Conservation (phyloP, 2,113 vertebrate genomes). For the Myocastor coypus region DNA sequence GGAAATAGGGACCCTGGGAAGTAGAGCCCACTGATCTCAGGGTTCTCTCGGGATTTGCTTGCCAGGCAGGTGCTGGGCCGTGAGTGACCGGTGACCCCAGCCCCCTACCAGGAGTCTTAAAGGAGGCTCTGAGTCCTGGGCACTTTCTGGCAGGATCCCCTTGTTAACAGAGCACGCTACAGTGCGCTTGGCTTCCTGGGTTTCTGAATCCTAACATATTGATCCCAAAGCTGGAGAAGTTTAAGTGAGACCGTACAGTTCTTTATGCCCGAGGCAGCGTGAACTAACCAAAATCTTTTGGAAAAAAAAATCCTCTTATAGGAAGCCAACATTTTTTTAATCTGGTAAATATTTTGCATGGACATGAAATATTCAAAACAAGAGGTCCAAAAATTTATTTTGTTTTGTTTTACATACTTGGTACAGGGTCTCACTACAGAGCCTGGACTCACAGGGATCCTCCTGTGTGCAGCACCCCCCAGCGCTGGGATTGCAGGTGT, state of each 20-base stretch:
- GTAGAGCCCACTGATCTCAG: neutral
- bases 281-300: neutral
- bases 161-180: neutral
- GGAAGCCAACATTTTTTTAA: conserved; percentile 13
- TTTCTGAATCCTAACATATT: neutral
- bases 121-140: neutral
- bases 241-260: neutral
- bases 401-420: too few species aligned
- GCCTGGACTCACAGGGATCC: too few species aligned
- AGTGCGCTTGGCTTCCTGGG: neutral
- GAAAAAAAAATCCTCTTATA: neutral
- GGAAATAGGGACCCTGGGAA: neutral
- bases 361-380: neutral
- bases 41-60: neutral
- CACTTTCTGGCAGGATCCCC: neutral
- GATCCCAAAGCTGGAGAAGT: neutral
- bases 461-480: too few species aligned
- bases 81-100: too few species aligned
- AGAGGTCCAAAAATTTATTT: neutral
- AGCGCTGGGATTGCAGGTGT: too few species aligned
- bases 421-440: too few species aligned
- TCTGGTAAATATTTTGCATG: neutral
- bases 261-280: neutral
- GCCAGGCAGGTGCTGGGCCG: too few species aligned
- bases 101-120: neutral